Evolutionary conservation across 92 coral and sea anemone genomes (phyloP), one percentile per base, ranked within the genome.

Genomic region (Epizoanthus fatuus): DNA sequence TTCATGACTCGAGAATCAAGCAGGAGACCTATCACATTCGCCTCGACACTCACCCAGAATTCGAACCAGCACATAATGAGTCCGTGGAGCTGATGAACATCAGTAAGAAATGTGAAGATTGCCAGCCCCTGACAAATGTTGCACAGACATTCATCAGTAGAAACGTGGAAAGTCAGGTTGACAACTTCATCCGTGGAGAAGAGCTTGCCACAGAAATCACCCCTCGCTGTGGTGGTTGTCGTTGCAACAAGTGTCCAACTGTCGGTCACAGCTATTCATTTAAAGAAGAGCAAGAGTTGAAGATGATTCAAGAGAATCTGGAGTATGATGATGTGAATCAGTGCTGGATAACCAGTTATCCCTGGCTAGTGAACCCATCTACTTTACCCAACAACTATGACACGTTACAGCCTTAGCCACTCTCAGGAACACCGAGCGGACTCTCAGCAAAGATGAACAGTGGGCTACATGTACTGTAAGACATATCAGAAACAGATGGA

Each of bases 201-300:
- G 92, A 86, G 68, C 81, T 91, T 37, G 87, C 91, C 3, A 78
- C 95, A 0, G 93, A 91, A 66, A 84, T 63, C 2, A 75, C 69
- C 5, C 97, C 97, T 4, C 86, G 64, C 14, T 91, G 95, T 56
- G 95, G 93, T 71, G 89, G 95, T 12, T 94, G 92, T 62, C 86
- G 88, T 6, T 91, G 91, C 58, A 77, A 55, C 81, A 93, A 90
- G 72, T 93, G 96, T 15, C 96, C 93, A 15, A 88, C 81, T 10
- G 90, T 81, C 8, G 96, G 93, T 2, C 96, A 93, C 71, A 90
- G 75, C 14, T 90, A 86, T 39, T 86, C 93, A 0, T 94, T 47
- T 10, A 47, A 7, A 7, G 52, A 45, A 45, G 51, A 45, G 7
- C 51, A 62, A 13, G 16, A 62, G 68, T 29, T 62, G 7, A 62